Base-by-base conservation (phyloP, 2,797 vertebrate genomes). In the Chelidonichthys spinosus region DNA sequence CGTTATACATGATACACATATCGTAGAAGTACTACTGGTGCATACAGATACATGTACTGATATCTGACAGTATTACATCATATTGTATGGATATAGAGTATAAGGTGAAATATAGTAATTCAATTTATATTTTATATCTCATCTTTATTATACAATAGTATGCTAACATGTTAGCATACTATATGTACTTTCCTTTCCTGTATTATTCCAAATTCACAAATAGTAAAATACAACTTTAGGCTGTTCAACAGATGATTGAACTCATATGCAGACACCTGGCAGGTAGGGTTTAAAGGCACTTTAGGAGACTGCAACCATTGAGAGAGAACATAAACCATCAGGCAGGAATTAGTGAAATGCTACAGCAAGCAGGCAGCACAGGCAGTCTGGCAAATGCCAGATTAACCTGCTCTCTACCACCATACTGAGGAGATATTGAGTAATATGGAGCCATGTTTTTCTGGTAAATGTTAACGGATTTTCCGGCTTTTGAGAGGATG, bases 381-480 rank as follows among this genome's bases (percentile, higher is more conserved):
- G 25, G 25, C 25, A 25, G 2, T 25, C 2, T 25, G 25, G 25
- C 25, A 25, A 25, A 25, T 25, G 25, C 25, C 25, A 1, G 25
- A 25, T 25, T 25, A 25, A 25, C 25, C 25, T 25, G 25, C 25
- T 25, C 25, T 25, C 25, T 25, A 25, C 25, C 25, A 25, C 25
- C 2, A 25, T 25, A 25, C 25, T 1, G 25, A 25, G 25, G 25
- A 25, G 25, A 1, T 25, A 25, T 25, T 2, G 39, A 67, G 53
- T 54, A 71, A 37, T n/a, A 42, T 47, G 18, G 8, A 75, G 46
- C 67, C 78, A 25, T 25, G 10, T 46, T 32, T 62, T 33, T 53
- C 46, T 55, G 18, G 42, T 55, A 72, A 68, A 78, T 69, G 62
- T 71, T 72, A 66, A 70, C 46, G 60, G 50, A 66, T 70, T 65